These are phyloP conservation scores for Dexiosoma caninum DNA, from an alignment of 2,888 invertebrate species.

Conservation along the genomic window DNA sequence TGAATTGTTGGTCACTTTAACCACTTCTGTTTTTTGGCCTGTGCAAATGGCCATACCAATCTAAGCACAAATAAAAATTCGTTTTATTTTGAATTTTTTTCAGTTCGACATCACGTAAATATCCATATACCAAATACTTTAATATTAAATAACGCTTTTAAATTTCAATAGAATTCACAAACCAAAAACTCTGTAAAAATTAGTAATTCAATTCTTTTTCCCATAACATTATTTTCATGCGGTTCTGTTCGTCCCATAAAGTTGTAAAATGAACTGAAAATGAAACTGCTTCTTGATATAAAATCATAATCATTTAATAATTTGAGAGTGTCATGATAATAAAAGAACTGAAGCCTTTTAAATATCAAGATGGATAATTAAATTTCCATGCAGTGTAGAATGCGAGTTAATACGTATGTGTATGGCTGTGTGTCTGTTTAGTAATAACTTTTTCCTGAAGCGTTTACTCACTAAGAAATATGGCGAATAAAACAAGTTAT, in stretches of 20 bases:
- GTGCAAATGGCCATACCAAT: no score
- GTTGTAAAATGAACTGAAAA: neutral
- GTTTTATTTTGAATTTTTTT: no score
- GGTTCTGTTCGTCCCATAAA: neutral
- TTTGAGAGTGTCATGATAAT: constrained; percentile 26
- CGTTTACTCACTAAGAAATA: constrained; percentile 36
- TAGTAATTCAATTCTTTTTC: neutral
- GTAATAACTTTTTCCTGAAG: neutral
- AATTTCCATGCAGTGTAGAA: neutral
- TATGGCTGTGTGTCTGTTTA: neutral
- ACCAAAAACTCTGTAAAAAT: neutral
- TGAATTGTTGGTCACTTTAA: no score
- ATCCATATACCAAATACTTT: no score
- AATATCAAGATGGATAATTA: constrained; percentile 26
- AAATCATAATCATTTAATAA: constrained; percentile 31
- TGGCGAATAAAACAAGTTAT: constrained; percentile 29
- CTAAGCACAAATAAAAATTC: no score
- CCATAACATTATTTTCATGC: neutral
- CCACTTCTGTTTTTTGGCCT: no score
- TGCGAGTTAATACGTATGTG: neutral
- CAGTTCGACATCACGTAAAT: neutral
- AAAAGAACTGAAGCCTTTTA: constrained; percentile 34
- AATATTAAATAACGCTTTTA: no score
- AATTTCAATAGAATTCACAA: no score
- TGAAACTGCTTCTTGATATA: constrained; percentile 3